phyloP scores from a whole-genome alignment of 1,140 invertebrate genomes.

The Eciton burchellii region DNA sequence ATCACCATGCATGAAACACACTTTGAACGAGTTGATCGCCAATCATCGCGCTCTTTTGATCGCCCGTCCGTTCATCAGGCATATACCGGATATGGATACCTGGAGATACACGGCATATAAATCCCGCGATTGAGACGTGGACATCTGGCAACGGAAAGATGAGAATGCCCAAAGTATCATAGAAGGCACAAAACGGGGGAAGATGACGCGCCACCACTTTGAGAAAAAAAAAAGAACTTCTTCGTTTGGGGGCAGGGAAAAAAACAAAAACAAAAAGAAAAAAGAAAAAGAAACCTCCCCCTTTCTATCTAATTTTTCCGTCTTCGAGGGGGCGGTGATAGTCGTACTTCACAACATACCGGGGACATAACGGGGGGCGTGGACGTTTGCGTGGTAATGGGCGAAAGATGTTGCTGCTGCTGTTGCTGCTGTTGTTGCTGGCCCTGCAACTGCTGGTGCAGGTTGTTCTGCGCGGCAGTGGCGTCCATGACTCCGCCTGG shows the following conservation, averaged over 20 bases:
- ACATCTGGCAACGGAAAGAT: not conserved
- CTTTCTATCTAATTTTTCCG: not conserved
- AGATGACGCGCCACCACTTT: not conserved
- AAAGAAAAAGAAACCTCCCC: not conserved
- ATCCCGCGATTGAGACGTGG: not conserved
- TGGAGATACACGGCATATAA: too few relatives aligned
- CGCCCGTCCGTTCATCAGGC: not conserved
- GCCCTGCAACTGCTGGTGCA: constrained; percentile 85
- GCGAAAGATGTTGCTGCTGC: constrained; percentile 84
- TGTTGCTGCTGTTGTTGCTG: constrained; percentile 85
- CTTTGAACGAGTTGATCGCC: not conserved
- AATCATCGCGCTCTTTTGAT: not conserved
- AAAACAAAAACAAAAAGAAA: constrained; percentile 3
- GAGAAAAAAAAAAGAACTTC: not conserved
- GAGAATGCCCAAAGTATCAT: not conserved
- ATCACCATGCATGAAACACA: not conserved
- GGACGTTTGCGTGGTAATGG: constrained; percentile 83
- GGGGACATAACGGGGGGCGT: constrained; percentile 83
- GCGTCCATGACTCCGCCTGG: constrained; percentile 83
- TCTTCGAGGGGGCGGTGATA: constrained; percentile 21
- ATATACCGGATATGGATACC: not conserved
- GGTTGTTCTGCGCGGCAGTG: constrained; percentile 86
- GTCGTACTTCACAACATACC: constrained; percentile 78
- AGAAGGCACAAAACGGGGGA: not conserved
- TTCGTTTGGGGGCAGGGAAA: not conserved